Evolutionary conservation across 2,888 invertebrate genomes (phyloP).

Genomic region (Podotricha telesiphe): DNA sequence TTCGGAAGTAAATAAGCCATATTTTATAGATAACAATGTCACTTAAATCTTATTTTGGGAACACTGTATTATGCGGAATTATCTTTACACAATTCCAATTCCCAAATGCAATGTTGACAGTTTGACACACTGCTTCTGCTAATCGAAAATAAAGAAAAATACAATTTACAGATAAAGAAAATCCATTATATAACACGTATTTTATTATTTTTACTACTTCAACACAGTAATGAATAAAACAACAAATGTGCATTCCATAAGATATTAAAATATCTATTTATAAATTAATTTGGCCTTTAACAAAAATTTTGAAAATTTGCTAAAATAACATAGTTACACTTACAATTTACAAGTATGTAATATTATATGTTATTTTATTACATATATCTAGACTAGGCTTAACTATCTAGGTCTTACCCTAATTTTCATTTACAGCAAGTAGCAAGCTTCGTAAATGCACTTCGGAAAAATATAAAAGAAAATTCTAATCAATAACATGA

Average conservation of each 20-base stretch:
- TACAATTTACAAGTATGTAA: too few relatives aligned
- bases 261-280: too few relatives aligned
- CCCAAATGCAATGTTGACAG: constrained; percentile 15
- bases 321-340: too few relatives aligned
- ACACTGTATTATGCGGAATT: neutral
- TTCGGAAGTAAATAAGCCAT: constrained; percentile 68
- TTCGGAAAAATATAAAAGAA: constrained; percentile 11
- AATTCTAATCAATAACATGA: constrained; percentile 55
- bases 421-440: neutral
- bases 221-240: too few relatives aligned
- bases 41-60: neutral
- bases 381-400: neutral
- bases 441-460: constrained; percentile 9
- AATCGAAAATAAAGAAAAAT: neutral
- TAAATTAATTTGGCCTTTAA: too few relatives aligned
- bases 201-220: too few relatives aligned
- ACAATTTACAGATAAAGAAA: neutral
- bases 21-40: neutral
- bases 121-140: neutral
- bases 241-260: too few relatives aligned
- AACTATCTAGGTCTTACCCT: neutral
- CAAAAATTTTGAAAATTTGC: too few relatives aligned
- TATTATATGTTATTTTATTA: too few relatives aligned
- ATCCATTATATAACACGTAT: neutral
- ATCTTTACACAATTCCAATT: neutral